phyloP scores from a whole-genome alignment of 1,140 invertebrate genomes.

The Caenorhabditis brenneri region DNA sequence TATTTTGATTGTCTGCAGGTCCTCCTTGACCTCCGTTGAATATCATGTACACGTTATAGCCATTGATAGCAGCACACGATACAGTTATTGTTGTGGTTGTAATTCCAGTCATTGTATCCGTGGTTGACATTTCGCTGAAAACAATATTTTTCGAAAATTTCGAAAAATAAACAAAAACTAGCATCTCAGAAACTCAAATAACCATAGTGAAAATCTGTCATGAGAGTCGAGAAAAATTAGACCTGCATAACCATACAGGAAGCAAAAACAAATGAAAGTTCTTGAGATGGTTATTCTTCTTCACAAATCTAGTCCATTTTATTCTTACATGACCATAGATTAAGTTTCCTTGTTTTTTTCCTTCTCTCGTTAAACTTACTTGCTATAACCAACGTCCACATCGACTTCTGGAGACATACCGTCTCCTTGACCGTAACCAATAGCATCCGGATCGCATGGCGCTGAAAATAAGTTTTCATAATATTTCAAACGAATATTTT shows the following conservation, averaged over 20 bases:
- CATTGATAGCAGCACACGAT: not conserved
- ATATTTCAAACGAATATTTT: not conserved
- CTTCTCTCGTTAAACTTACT: not conserved
- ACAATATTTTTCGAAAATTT: not conserved
- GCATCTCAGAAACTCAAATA: no score
- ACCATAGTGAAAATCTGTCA: no score
- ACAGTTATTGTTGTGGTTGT: not conserved
- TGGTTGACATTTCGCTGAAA: not conserved
- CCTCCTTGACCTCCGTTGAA: slow-evolving; percentile 1
- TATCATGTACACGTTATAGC: not conserved
- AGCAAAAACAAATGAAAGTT: no score
- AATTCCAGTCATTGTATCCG: not conserved
- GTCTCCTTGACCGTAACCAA: not conserved
- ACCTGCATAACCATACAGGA: no score
- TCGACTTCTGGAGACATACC: not conserved
- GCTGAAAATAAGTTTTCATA: not conserved
- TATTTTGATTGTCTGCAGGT: not conserved
- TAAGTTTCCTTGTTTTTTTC: no score
- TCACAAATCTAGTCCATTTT: no score
- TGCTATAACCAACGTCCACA: not conserved
- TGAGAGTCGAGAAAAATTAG: no score
- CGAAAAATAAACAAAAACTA: no score
- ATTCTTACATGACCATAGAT: no score
- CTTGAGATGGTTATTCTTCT: no score
- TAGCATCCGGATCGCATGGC: not conserved